These are phyloP conservation scores for Drosophila parvula DNA, from an alignment of 1,140 invertebrate species.

Conservation along the genomic window DNA sequence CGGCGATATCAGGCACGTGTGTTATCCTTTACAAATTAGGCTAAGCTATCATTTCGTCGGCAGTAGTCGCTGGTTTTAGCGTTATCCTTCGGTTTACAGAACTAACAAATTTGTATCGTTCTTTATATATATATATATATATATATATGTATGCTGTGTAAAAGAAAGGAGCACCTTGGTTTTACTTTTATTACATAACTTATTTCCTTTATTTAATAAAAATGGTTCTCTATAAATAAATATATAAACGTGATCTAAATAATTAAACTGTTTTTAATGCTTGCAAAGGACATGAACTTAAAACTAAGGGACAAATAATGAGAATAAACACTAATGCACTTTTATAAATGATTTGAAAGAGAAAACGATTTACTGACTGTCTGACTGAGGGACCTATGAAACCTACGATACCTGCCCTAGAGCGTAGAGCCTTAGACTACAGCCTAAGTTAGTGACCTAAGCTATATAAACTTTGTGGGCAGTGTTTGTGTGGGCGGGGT, in stretches of 20 bases:
- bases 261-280: constrained; percentile 38
- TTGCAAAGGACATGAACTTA: constrained; percentile 50
- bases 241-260: constrained; percentile 49
- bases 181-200: constrained; percentile 70
- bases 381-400: constrained; percentile 19
- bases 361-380: constrained; percentile 3
- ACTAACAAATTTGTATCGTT: constrained; percentile 35
- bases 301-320: constrained; percentile 31
- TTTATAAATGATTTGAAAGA: constrained; percentile 20
- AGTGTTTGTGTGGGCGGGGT: constrained; percentile 51
- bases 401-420: constrained; percentile 46
- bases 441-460: constrained; percentile 28
- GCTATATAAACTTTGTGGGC: constrained; percentile 71
- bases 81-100: constrained; percentile 42
- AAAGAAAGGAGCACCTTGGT: constrained; percentile 28
- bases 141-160: constrained; percentile 28
- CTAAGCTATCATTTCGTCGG: constrained; percentile 47
- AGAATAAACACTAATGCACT: constrained; percentile 30
- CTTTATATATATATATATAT: constrained; percentile 21
- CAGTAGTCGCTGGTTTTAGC: constrained; percentile 36
- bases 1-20: constrained; percentile 46
- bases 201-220: constrained; percentile 77
- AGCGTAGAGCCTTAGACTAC: constrained; percentile 50
- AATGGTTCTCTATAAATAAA: constrained; percentile 78
- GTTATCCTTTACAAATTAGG: constrained; percentile 63